Conservation (phyloP, 2,888 invertebrate genomes). For the Fragum fragum region DNA sequence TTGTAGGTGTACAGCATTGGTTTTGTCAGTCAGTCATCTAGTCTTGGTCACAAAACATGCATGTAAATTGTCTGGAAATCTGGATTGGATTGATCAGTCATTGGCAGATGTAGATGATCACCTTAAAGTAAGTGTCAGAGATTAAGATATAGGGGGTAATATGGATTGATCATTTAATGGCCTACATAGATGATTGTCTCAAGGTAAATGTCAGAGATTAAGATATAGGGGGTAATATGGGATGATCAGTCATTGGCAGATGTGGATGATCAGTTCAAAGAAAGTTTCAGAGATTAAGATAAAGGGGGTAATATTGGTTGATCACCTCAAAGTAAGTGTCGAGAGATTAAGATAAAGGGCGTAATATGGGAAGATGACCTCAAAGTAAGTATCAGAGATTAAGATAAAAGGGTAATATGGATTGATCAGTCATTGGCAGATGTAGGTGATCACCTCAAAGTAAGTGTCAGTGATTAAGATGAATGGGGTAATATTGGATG, state of each 20-base stretch:
- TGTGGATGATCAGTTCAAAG: slow-evolving; percentile 90
- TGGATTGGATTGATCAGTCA: slow-evolving; percentile 90
- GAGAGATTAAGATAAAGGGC: neutral
- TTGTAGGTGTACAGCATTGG: slow-evolving; percentile 89
- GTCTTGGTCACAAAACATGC: slow-evolving; percentile 90
- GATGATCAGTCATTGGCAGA: slow-evolving; percentile 88
- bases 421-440: slow-evolving; percentile 90
- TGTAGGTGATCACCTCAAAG: slow-evolving; percentile 90
- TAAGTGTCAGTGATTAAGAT: slow-evolving; percentile 79
- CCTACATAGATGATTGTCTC: slow-evolving; percentile 90
- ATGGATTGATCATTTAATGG: slow-evolving; percentile 86
- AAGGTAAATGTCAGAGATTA: slow-evolving; percentile 86
- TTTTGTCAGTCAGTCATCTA: slow-evolving; percentile 90
- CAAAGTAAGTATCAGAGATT: too few species aligned
- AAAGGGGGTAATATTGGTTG: slow-evolving; percentile 80
- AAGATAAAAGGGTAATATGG: too few species aligned
- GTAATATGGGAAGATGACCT: too few species aligned
- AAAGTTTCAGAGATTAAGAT: slow-evolving; percentile 79
- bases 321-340: slow-evolving; percentile 89
- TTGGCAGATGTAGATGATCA: slow-evolving; percentile 91
- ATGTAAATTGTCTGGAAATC: slow-evolving; percentile 82
- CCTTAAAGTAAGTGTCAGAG: slow-evolving; percentile 87
- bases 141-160: too few species aligned
- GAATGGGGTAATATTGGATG: slow-evolving; percentile 85
- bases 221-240: too few species aligned